Evolutionary conservation across 2,113 vertebrate species (phyloP), one percentile per base, ranked within the genome.

Genomic region (Meleagris gallopavo): DNA sequence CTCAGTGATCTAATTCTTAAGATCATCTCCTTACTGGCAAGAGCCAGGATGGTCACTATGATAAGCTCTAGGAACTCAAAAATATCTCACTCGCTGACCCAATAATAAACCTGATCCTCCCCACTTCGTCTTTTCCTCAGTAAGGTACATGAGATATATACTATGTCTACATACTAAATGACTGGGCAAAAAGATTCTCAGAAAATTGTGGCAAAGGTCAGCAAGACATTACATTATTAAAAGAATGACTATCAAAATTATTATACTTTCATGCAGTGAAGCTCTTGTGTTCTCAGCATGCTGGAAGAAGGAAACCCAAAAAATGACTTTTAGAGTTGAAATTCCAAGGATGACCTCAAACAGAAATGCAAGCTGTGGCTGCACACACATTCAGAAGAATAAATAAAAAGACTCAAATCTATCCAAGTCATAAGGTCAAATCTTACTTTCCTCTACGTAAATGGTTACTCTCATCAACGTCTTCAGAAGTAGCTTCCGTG

Each of bases 11-110:
- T 94, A 95, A 95, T 94, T 97, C 70, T 91, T 1, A 0, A 94
- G 72, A 96, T 83, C 70, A 90, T 93, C 85, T 90, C 69, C 90
- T 91, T 70, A 78, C 66, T 91, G 75, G 78, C 73, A 92, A 84
- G 89, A 78, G 46, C n/a, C 15, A 83, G 41, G 70, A 75, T 21
- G 43, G 50, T 18, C 50, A 74, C 64, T 81, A 29, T 36, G 48
- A 83, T 75, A 91, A 94, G 67, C 64, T 32, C 62, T 29, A 10
- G 14, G 46, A 96, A 89, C 75, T 50, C 32, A 71, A 90, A 74
- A 81, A 46, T 25, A 78, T 36, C 52, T 83, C 75, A 46, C 55
- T 48, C 78, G 57, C 60, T 89, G 87, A 86, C 86, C n/a, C 76
- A 83, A 6, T 67, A 92, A 90, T 86, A 89, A 88, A 89, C 83